Conservation (phyloP, 2,113 vertebrate genomes). For the Saguinus midas region DNA sequence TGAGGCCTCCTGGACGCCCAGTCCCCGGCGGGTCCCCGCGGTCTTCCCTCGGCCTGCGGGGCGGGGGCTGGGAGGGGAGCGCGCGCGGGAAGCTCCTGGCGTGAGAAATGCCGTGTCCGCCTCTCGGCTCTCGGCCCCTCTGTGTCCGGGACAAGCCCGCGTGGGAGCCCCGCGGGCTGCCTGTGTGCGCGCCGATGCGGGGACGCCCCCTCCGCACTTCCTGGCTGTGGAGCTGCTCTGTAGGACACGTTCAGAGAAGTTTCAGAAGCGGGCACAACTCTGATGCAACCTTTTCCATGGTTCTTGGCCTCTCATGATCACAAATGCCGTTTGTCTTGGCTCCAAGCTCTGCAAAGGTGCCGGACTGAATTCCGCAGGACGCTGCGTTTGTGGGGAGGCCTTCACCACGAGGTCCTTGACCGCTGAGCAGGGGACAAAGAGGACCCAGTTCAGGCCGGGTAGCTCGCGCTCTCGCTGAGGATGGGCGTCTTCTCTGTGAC, state of each 20-base stretch:
- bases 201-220: background rate
- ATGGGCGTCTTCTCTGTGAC: slow-evolving; percentile 48
- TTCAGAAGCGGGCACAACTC: background rate
- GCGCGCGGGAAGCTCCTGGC: accelerated
- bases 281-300: background rate
- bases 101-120: background rate
- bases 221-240: background rate
- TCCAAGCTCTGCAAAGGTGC: background rate
- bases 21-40: background rate
- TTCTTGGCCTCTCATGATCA: background rate
- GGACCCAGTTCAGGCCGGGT: background rate
- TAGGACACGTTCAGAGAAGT: background rate
- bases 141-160: no score
- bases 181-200: background rate
- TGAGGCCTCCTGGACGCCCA: background rate
- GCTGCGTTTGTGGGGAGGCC: background rate
- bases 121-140: accelerated
- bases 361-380: background rate
- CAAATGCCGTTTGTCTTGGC: background rate
- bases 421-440: background rate
- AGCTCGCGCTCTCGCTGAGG: background rate
- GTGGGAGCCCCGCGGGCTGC: background rate
- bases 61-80: background rate
- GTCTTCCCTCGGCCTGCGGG: background rate
- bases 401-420: background rate